These are phyloP conservation scores for Melanargia galathea DNA, from an alignment of 2,888 invertebrate species.

Conservation along the genomic window DNA sequence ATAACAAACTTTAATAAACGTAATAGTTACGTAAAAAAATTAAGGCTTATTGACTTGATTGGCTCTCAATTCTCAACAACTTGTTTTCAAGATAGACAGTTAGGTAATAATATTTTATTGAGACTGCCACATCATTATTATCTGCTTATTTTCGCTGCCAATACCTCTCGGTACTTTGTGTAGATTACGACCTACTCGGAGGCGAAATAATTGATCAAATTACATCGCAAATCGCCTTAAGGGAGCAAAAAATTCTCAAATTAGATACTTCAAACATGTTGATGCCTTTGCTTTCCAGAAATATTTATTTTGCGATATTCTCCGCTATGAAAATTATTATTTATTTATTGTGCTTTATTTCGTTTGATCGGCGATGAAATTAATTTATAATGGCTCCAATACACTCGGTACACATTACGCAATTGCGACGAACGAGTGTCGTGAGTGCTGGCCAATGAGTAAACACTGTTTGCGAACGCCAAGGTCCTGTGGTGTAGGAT, in stretches of 20 bases:
- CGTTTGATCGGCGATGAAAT: constrained; percentile 4
- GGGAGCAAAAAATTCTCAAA: constrained; percentile 62
- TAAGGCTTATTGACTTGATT: not conserved
- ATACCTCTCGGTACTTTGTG: constrained; percentile 52
- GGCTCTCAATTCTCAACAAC: constrained; percentile 1
- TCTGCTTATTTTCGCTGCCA: constrained; percentile 66
- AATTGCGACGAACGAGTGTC: too few species aligned
- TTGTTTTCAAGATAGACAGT: constrained; percentile 36
- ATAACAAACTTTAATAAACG: too few species aligned
- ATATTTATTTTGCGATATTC: constrained; percentile 22
- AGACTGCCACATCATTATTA: constrained; percentile 63
- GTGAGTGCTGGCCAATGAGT: too few species aligned
- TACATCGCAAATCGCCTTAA: constrained; percentile 68
- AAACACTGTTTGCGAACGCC: too few species aligned
- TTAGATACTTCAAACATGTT: constrained; percentile 72
- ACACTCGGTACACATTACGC: too few species aligned
- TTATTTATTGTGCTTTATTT: constrained; percentile 1
- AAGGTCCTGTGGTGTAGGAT: too few species aligned
- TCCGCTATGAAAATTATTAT: constrained; percentile 11
- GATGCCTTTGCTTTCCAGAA: constrained; percentile 32
- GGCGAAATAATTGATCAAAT: constrained; percentile 73
- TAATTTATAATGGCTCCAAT: not conserved
- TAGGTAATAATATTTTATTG: constrained; percentile 56
- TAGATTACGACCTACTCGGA: constrained; percentile 66
- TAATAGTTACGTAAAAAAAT: too few species aligned